Evolutionary conservation across 2,113 vertebrate species (phyloP).

Genomic region (Brachirus orientalis): DNA sequence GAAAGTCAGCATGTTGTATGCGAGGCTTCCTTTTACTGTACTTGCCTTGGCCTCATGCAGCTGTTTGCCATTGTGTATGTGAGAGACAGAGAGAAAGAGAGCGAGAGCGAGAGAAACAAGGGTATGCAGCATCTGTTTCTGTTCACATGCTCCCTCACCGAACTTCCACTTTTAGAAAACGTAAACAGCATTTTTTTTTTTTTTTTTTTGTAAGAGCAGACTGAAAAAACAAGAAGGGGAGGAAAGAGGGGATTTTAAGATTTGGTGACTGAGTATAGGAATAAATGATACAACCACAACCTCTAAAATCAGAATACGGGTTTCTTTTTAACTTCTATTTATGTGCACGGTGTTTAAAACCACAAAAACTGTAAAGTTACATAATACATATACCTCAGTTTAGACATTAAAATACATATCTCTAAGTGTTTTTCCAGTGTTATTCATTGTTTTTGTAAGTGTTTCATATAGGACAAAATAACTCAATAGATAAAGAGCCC

Average conservation of each 20-base stretch:
- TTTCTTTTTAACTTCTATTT: no score
- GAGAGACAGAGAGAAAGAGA: conserved; percentile 34
- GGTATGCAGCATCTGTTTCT: conserved; percentile 70
- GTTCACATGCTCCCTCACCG: conserved; percentile 74
- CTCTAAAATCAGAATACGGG: neutral
- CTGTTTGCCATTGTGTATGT: conserved; percentile 68
- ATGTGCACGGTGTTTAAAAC: neutral
- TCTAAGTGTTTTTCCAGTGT: neutral
- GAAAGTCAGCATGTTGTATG: conserved; percentile 11
- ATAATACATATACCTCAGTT: neutral
- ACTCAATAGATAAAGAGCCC: no score
- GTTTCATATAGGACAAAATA: neutral
- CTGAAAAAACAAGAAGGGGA: conserved; percentile 1
- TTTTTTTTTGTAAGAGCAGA: conserved; percentile 13
- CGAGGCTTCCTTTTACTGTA: conserved; percentile 32
- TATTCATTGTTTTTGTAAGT: no score
- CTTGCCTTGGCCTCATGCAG: conserved; percentile 49
- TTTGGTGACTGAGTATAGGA: conserved; percentile 16
- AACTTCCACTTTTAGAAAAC: conserved; percentile 75
- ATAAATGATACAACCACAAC: neutral
- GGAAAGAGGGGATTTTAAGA: conserved; percentile 23
- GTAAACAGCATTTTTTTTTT: conserved; percentile 55
- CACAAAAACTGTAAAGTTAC: neutral
- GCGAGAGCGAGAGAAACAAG: conserved; percentile 41
- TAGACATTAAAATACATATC: no score